Conservation (phyloP, 2,113 vertebrate genomes). For the Cynoglossus semilaevis region DNA sequence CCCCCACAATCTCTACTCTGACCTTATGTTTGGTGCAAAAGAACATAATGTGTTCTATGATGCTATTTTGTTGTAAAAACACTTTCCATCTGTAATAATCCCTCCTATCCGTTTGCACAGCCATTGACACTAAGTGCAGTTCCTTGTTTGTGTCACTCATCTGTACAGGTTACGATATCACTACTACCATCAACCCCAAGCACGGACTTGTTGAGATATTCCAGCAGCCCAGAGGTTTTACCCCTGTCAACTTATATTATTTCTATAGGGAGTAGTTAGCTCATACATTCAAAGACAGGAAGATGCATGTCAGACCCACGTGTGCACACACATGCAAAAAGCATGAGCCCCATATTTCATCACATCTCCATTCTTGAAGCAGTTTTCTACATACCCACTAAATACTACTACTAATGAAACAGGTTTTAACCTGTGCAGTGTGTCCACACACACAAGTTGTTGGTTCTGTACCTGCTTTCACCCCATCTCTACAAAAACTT, state of each 20-base stretch:
- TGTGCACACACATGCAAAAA: neutral
- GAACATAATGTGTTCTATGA: no score
- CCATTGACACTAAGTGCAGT: neutral
- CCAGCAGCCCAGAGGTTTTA: neutral
- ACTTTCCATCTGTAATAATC: neutral
- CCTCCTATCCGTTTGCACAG: slow-evolving; percentile 16
- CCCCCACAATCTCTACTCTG: no score
- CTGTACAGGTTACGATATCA: slow-evolving; percentile 27
- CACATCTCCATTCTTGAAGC: no score
- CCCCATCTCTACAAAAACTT: no score
- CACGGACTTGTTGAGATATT: slow-evolving; percentile 47
- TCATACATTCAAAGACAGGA: slow-evolving; percentile 5
- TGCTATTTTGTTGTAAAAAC: no score
- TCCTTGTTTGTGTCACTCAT: slow-evolving; percentile 26
- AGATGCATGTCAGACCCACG: slow-evolving; percentile 9
- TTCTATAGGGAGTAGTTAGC: slow-evolving; percentile 15
- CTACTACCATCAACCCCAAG: slow-evolving; percentile 40
- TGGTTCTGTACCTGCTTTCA: no score
- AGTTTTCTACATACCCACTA: no score
- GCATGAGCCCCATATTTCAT: no score
- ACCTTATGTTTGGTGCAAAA: no score
- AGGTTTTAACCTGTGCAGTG: no score
- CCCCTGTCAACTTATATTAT: slow-evolving; percentile 3
- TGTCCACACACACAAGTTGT: no score
- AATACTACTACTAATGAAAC: no score